Evolutionary conservation across 2,888 invertebrate genomes (phyloP).

Genomic region (Oligia fasciuncula): DNA sequence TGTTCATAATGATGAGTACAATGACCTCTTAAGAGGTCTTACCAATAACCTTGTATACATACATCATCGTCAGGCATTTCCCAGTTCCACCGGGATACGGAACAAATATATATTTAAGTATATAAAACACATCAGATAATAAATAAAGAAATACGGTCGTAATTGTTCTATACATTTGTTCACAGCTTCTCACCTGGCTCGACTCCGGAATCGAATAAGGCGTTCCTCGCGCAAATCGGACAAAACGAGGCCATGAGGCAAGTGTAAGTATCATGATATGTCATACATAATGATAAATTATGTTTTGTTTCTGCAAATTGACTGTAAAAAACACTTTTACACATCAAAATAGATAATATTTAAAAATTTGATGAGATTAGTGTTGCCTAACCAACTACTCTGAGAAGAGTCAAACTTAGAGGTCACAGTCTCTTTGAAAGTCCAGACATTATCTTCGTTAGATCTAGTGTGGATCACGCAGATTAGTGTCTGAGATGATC

Average conservation of each 20-base stretch:
- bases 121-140: background rate
- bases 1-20: too few species aligned
- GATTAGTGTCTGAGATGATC: background rate
- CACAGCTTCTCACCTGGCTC: constrained; percentile 46
- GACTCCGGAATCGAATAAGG: constrained; percentile 62
- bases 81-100: background rate
- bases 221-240: constrained; percentile 52
- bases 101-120: background rate
- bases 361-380: background rate
- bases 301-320: background rate
- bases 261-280: constrained; percentile 52
- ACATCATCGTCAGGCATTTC: background rate
- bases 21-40: too few species aligned
- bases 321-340: background rate
- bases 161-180: constrained; percentile 29
- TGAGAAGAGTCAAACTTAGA: background rate
- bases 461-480: background rate
- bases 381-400: background rate
- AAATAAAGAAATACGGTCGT: background rate
- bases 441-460: background rate
- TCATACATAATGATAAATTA: too few species aligned
- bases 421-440: background rate
- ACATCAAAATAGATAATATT: background rate
- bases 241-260: constrained; percentile 58
- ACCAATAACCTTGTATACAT: too few species aligned